These are phyloP conservation scores for Sabatieria punctata DNA, from an alignment of 2,888 invertebrate species.

Conservation along the genomic window DNA sequence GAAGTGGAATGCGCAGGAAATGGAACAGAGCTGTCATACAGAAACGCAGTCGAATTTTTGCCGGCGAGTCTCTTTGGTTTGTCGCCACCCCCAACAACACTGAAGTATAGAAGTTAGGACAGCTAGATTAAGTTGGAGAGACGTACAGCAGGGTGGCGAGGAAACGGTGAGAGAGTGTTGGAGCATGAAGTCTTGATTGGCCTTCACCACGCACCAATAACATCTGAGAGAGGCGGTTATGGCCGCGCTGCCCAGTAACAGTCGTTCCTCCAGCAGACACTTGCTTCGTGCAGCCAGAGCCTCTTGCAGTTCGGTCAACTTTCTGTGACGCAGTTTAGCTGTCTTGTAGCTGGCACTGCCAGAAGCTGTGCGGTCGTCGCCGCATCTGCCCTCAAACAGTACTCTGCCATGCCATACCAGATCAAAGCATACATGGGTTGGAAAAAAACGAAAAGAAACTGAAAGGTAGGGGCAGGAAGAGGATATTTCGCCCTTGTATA, in stretches of 20 bases:
- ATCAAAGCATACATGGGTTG: not conserved
- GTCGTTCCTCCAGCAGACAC: slow-evolving; percentile 16
- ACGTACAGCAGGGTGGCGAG: slow-evolving; percentile 18
- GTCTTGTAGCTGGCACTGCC: slow-evolving; percentile 17
- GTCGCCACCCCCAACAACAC: too few relatives aligned
- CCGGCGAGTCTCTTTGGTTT: too few relatives aligned
- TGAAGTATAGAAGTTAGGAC: not conserved
- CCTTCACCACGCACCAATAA: slow-evolving; percentile 19
- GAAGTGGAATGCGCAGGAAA: not conserved
- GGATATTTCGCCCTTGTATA: too few relatives aligned
- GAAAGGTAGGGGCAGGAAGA: too few relatives aligned
- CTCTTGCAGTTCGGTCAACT: not conserved
- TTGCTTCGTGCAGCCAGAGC: slow-evolving; percentile 15
- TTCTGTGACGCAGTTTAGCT: slow-evolving; percentile 11
- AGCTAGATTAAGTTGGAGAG: not conserved
- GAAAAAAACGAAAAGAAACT: too few relatives aligned
- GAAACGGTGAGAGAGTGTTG: slow-evolving; percentile 16
- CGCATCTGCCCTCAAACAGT: slow-evolving; percentile 20
- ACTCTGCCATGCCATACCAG: not conserved
- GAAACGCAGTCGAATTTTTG: not conserved
- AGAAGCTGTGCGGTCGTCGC: slow-evolving; percentile 18
- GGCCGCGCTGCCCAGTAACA: slow-evolving; percentile 14
- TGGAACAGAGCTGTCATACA: not conserved
- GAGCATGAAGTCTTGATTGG: slow-evolving; percentile 20
- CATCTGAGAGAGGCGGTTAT: slow-evolving; percentile 6